Evolutionary conservation across 2,113 vertebrate genomes (phyloP), one percentile per base, ranked within the genome.

Genomic region (Laticauda colubrina): DNA sequence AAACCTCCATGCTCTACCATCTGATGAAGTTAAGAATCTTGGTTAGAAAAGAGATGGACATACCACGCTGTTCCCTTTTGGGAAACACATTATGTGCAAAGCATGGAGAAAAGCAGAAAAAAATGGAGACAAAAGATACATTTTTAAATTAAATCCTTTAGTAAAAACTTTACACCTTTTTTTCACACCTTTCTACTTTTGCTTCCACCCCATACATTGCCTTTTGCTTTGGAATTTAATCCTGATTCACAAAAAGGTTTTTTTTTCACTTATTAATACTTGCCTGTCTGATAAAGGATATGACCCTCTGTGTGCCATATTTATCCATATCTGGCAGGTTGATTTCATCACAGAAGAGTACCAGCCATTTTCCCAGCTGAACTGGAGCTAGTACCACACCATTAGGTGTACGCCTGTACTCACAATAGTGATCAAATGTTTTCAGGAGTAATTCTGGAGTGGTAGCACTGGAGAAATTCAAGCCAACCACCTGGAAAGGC

Each of bases 1-100:
- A 99, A 99, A 39, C 99, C 99, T 91, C 99, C 99, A 29, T 99
- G 99, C 95, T 99, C 99, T 88, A 99, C 99, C 99, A 99, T 99
- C 99, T 99, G 93, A 12, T 89, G 45, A 89, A 9, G 48, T 69
- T 43, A 57, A 57, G 61, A 15, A 0, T 57, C 34, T 0, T 89
- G 0, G 75, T 93, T 90, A 90, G 23, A 20, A 55, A 34, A 59
- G 23, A 43, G 56, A 89, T 81, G 10, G 4, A 88, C 75, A 55
- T 81, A 43, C 7, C 75, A 43, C 3, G 7, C 34, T 81, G 18
- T 81, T 43, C 75, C 75, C 75, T 81, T 81, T 43, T 81, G 75
- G 75, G 34, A 81, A 3, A 43, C 7, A 81, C 20, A 21, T 81
- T 81, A 39, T 39, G 21, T 39, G 18, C 34, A 81, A 81, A 81